Evolutionary conservation across 2,888 invertebrate species (phyloP).

Genomic region (Aplocera efformata): DNA sequence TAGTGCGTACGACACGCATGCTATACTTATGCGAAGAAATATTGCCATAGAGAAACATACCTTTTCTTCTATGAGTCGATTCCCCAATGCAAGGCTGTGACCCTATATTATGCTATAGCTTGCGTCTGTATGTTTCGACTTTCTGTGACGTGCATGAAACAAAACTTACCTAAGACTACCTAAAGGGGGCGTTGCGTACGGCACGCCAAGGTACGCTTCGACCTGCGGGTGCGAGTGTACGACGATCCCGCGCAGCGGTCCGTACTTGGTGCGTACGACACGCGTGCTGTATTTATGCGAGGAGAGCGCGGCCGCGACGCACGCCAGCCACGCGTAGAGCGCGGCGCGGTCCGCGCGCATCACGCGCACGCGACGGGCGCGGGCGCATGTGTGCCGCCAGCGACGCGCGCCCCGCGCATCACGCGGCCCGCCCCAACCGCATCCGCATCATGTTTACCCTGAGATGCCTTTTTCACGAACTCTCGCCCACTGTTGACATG

Average conservation of each 20-base stretch:
- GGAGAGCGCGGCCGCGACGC: slow-evolving; percentile 77
- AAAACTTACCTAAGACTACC: slow-evolving; percentile 88
- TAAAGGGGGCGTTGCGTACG: slow-evolving; percentile 95
- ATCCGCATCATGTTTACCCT: slow-evolving; percentile 51
- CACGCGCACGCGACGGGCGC: slow-evolving; percentile 60
- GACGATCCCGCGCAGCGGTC: slow-evolving; percentile 91
- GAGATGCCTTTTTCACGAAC: slow-evolving; percentile 55
- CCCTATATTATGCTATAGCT: too few relatives aligned
- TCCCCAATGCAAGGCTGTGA: too few relatives aligned
- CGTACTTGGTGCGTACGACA: slow-evolving; percentile 94
- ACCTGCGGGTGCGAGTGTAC: slow-evolving; percentile 90
- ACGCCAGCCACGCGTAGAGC: slow-evolving; percentile 79
- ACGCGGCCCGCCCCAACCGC: slow-evolving; percentile 51
- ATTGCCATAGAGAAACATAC: too few relatives aligned
- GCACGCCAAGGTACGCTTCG: slow-evolving; percentile 95
- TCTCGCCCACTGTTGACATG: slow-evolving; percentile 56
- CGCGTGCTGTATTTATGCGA: slow-evolving; percentile 90
- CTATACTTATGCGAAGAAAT: too few relatives aligned
- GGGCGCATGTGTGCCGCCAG: slow-evolving; percentile 51
- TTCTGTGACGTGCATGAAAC: too few relatives aligned
- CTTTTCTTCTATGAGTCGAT: too few relatives aligned
- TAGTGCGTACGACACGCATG: slow-evolving; percentile 91
- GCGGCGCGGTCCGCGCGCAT: slow-evolving; percentile 77
- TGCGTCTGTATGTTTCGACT: too few relatives aligned
- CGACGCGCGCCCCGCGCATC: slow-evolving; percentile 54